A percentile compares a stretch with the other conserved stretches of the same genome.
These are phyloP conservation scores for Mercenaria mercenaria DNA, from an alignment of 1,140 invertebrate species.

Conservation along the genomic window DNA sequence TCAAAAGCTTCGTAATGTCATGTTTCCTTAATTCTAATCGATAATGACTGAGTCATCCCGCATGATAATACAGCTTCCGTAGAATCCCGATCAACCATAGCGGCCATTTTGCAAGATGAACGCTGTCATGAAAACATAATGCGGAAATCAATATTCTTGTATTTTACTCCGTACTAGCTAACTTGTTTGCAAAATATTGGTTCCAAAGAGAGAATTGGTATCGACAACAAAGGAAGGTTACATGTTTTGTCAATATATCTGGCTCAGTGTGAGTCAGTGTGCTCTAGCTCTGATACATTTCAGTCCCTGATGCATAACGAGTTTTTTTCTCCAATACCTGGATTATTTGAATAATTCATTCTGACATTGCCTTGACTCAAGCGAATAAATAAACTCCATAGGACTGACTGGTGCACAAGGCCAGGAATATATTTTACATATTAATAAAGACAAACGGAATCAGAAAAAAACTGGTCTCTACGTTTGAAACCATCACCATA, in stretches of 20 bases:
- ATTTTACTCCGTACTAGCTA: conserved; percentile 17
- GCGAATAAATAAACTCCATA: too few relatives aligned
- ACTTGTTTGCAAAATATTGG: neutral
- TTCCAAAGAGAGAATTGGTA: neutral
- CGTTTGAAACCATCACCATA: too few relatives aligned
- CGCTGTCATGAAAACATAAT: conserved; percentile 3
- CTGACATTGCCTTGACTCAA: neutral
- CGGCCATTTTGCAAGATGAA: neutral
- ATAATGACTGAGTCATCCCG: conserved; percentile 37
- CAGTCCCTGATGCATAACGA: neutral
- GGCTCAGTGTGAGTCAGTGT: neutral
- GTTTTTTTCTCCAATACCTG: conserved; percentile 2
- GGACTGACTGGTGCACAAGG: too few relatives aligned
- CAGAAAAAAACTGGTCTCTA: too few relatives aligned
- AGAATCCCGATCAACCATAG: conserved; percentile 23
- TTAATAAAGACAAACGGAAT: too few relatives aligned
- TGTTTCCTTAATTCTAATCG: neutral
- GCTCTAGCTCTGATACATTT: neutral
- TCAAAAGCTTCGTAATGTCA: neutral
- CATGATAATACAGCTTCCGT: conserved; percentile 34
- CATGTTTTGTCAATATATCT: conserved; percentile 14
- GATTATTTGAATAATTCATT: neutral
- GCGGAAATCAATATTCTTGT: conserved; percentile 20
- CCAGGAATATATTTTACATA: too few relatives aligned
- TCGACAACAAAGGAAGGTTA: neutral